Evolutionary conservation across 2,113 vertebrate species (phyloP), one percentile per base, ranked within the genome.

Genomic region (Albula goreensis): DNA sequence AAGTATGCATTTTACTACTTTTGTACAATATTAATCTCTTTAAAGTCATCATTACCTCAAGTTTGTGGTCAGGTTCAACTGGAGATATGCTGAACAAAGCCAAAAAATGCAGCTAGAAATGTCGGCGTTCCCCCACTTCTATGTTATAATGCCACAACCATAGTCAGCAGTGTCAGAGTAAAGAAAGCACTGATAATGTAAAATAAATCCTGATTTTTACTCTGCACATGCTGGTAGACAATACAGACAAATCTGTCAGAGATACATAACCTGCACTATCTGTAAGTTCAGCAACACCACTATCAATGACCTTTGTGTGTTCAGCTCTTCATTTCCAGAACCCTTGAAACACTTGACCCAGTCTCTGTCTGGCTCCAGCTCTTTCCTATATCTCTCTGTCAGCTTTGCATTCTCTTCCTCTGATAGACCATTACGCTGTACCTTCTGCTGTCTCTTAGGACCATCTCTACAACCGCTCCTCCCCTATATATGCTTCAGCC

Each of bases 111-210:
- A 70, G 4, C 12, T 5, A 70, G 4, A 70, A 31, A 74, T 74
- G 17, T 74, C 31, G 22, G n/a, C 31, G 8, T 22, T 31, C 25
- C 70, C 25, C 17, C n/a, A 3, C 63, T n/a, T 5, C 17, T 4
- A n/a, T 22, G n/a, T 7, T 70, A 70, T 70, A 2, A 19, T 31
- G 70, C 10, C 70, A 74, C 70, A 74, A 22, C 70, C 70, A 74
- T 7, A 9, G 22, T 31, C 25, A 31, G 70, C n/a, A 74, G 31
- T 74, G 70, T 74, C 70, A n/a, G 70, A 74, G 70, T 74, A 25
- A 74, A 74, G 70, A 74, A 74, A 74, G 70, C 70, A 74, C 70
- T 74, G 70, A 74, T 25, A 74, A 74, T 74, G n/a, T n/a, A 74
- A 66, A 66, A 66, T 66, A 22, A 66, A 19, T 66, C 5, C 17